Conservation (phyloP, 1,140 invertebrate species). For the Cryptotermes secundus region DNA sequence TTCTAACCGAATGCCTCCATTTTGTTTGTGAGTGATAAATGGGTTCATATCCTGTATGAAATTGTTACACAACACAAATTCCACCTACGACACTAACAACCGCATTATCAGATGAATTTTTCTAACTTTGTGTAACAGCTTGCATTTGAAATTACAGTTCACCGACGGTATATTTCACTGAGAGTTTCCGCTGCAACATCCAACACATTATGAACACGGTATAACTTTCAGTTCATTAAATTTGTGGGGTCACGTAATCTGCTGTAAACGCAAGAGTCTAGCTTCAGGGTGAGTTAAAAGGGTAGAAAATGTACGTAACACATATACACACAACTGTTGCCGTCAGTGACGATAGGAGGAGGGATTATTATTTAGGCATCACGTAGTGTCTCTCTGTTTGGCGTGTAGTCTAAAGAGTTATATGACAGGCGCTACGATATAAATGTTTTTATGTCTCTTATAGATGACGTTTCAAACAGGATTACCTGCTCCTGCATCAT, state of each 20-base stretch:
- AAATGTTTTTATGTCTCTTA: no score
- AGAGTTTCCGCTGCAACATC: not conserved
- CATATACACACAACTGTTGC: not conserved
- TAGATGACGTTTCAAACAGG: no score
- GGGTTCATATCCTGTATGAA: not conserved
- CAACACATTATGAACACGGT: not conserved
- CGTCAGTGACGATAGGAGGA: no score
- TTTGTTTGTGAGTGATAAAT: not conserved
- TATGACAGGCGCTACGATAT: no score
- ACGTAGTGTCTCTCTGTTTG: no score
- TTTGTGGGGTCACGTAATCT: not conserved
- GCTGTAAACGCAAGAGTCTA: not conserved
- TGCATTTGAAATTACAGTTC: not conserved
- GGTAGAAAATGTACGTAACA: not conserved
- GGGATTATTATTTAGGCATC: no score
- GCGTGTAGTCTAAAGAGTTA: no score
- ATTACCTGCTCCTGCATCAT: no score
- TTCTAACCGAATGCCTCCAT: no score
- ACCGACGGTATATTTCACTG: not conserved
- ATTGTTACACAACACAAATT: not conserved
- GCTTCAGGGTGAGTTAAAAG: not conserved
- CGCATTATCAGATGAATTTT: not conserved
- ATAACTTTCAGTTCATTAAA: slow-evolving; percentile 12
- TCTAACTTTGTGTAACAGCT: not conserved
- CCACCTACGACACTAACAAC: not conserved